Base-by-base conservation (phyloP, 1,140 invertebrate species). In the Pachypsylla venusta region DNA sequence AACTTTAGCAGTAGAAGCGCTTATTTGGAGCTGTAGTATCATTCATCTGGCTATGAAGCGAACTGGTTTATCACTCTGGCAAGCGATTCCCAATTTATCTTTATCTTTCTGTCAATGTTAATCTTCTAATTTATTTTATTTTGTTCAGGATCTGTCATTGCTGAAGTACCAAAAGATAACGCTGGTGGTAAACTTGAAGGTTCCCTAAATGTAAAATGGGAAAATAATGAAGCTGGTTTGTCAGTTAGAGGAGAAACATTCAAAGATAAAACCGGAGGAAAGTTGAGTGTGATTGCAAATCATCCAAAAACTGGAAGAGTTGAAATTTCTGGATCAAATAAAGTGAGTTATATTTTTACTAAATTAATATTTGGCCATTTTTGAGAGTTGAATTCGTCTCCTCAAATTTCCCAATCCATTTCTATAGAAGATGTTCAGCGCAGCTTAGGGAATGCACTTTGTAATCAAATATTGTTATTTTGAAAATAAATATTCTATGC, bases 371-470 rank as follows among this genome's bases (percentile, higher is more conserved):
- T n/a, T n/a, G n/a, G n/a, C n/a, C n/a, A n/a, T 60, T 60, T 60
- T 60, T 57, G 20, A 56, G 53, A 56, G 13, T 30, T 35, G 59
- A 60, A 56, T 30, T 19, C 25, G 54, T 60, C 25, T 56, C 26
- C 25, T 60, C 54, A 28, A 59, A 59, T 10, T 54, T 56, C 5
- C 30, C 14, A 19, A 56, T 27, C 53, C 58, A 56, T 20, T 16
- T 57, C 40, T 60, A n/a, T n/a, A n/a, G n/a, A n/a, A n/a, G n/a
- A n/a, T n/a, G n/a, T n/a, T n/a, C n/a, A n/a, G n/a, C n/a, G n/a
- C n/a, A n/a, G n/a, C n/a, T n/a, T n/a, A n/a, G n/a, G n/a, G n/a
- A n/a, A n/a, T n/a, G n/a, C n/a, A n/a, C n/a, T n/a, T n/a, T n/a
- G n/a, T n/a, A n/a, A n/a, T n/a, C n/a, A n/a, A n/a, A n/a, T n/a